Evolutionary conservation across 1,140 invertebrate species (phyloP), one percentile per base, ranked within the genome.

Genomic region (Musca vetustissima): DNA sequence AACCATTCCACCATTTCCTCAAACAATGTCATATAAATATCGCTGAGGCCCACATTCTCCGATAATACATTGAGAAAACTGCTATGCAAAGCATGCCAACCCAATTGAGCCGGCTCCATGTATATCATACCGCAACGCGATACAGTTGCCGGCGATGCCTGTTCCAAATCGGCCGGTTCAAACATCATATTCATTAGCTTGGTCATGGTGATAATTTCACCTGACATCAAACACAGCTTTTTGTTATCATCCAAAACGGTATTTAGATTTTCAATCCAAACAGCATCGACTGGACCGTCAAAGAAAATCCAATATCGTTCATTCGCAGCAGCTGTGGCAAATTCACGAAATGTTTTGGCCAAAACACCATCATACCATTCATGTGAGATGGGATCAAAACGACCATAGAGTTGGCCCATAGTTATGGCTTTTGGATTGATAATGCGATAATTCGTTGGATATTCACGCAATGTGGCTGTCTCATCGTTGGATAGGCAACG

Each of bases 251-350:
- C 95, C 2, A 97, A 85, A 24, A 96, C 93, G 0, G 94, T 96
- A 82, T 98, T 97, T 88, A 98, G 92, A 84, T 96, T 95, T 83
- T 98, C 95, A 69, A 97, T 95, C 96, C 96, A 98, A 8, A 95
- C 89, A 4, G 93, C 92, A 83, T 98, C 95, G 1, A 97, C 92
- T 0, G 95, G 93, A 0, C 96, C 96, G 83, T 98, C 96, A 77
- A 94, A 92, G 64, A 95, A 81, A 82, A 97, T 89, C 95, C 95
- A 97, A 75, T 96, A 95, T 52, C 94, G 86, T 72, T 96, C 94
- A 1, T 85, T 82, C 0, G 87, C 88, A 15, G 87, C 84, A 4
- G 90, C 90, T 66, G 88, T 87, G 0, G 94, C 93, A 83, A 90
- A 95, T 74, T 96, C 93, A 69, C 95, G 86, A 84, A 96, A 97